A percentile compares a stretch with the other conserved stretches of the same genome.
Evolutionary conservation across 1,140 invertebrate species (phyloP).

Genomic region (Listronotus bonariensis): DNA sequence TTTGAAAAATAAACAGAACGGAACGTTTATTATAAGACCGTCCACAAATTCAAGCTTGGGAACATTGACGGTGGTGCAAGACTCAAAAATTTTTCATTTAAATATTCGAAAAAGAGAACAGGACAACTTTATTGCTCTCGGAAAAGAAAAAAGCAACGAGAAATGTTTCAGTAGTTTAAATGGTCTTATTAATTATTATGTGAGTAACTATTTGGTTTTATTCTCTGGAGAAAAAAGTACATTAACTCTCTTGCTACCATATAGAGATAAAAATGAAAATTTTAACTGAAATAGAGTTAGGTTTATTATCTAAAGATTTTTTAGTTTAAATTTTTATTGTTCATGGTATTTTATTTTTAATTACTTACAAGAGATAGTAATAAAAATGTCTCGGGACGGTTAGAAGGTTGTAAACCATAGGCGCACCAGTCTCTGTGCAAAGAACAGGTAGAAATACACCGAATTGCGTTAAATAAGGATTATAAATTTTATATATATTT

Average conservation of each 20-base stretch:
- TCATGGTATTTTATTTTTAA: no score
- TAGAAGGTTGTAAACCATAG: no score
- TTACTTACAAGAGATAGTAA: no score
- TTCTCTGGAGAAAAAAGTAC: conserved; percentile 44
- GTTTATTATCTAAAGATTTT: no score
- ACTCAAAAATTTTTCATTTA: conserved; percentile 50
- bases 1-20: conserved; percentile 46
- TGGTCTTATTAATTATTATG: conserved; percentile 52
- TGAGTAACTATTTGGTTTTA: conserved; percentile 53
- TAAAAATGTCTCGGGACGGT: no score
- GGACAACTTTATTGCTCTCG: conserved; percentile 43
- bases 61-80: conserved; percentile 49
- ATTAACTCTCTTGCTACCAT: conserved; percentile 50
- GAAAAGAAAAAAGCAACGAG: conserved; percentile 49
- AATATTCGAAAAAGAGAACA: conserved; percentile 43
- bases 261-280: conserved; percentile 48
- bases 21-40: conserved; percentile 53
- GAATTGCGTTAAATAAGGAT: no score
- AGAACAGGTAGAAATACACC: no score
- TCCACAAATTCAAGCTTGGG: conserved; percentile 44
- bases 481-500: no score
- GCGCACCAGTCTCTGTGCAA: no score
- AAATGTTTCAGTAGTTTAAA: conserved; percentile 49
- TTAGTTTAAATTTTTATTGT: no score
- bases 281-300: no score